Evolutionary conservation across 2,113 vertebrate species (phyloP).

Genomic region (Sclerurus mexicanus): DNA sequence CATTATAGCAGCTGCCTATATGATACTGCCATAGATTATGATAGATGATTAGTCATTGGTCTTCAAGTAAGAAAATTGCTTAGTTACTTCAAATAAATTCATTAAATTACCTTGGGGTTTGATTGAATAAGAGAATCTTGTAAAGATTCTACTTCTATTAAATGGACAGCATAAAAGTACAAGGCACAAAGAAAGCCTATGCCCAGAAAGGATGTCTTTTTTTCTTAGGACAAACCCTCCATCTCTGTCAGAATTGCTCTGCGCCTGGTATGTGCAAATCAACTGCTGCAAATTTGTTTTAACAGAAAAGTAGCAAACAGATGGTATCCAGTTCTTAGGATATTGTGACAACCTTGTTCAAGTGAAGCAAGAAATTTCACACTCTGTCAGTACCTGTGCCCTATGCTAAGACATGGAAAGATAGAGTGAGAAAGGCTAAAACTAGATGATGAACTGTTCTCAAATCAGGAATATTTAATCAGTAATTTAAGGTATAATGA

Average conservation of each 20-base stretch:
- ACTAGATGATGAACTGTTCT: not conserved
- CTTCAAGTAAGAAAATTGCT: not conserved
- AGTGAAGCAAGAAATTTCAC: not conserved
- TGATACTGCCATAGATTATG: not conserved
- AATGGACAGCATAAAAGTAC: not conserved
- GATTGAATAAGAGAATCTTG: not conserved
- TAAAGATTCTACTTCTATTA: not conserved
- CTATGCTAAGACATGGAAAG: not conserved
- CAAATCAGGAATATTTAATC: not conserved
- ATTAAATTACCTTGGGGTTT: not conserved
- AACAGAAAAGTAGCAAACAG: not conserved
- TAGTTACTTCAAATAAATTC: not conserved
- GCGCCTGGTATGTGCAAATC: not conserved
- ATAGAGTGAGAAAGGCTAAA: not conserved
- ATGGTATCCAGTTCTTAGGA: not conserved
- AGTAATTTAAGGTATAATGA: not conserved
- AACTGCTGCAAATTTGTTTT: not conserved
- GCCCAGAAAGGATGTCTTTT: not conserved
- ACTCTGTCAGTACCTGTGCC: not conserved
- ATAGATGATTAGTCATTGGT: not conserved
- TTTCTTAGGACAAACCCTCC: not conserved
- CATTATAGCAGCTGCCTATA: not conserved
- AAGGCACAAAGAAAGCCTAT: not conserved
- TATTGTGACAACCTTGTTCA: not conserved
- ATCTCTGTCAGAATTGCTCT: not conserved